Evolutionary conservation across 2,797 vertebrate species (phyloP), one percentile per base, ranked within the genome.

Genomic region (Chelon auratus): DNA sequence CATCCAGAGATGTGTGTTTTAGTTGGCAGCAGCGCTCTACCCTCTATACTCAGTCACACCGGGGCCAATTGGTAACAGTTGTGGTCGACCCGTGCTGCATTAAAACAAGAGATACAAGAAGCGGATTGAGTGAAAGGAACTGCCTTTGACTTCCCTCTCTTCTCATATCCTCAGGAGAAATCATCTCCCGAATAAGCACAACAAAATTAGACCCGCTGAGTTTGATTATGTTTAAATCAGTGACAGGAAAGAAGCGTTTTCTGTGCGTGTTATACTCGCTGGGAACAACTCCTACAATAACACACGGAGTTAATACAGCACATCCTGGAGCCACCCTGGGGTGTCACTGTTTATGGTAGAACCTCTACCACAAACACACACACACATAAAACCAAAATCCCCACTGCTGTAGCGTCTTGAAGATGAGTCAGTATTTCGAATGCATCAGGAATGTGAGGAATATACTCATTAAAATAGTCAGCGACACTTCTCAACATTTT

Each of bases 131-230:
- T 55, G 51, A 67, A 82, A 79, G 60, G 43, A 30, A 54, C 47
- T 48, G 6, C 68, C 67, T 77, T 64, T 66, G 24, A 57, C 72
- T 62, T 79, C 26, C 50, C 57, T 40, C 42, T 69, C 68, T 81
- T 69, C 54, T 36, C 51, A 30, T 68, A 90, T 94, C 93, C 95
- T 93, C 93, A 9, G 0, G 94, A 95, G 95, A 96, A 97, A 96
- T 96, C 94, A 94, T 85, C 78, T 94, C 93, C 68, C 92, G 94
- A 96, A 95, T 95, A 95, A 96, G 91, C 91, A 84, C 92, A 95
- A 94, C 93, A 94, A 93, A 95, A 95, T 95, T 94, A 95, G 94
- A 93, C 91, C 89, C 88, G 45, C 56, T 69, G 79, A 93, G 78
- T 84, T 84, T 86, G 91, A 89, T 94, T 95, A 94, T 90, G 83